A percentile compares a stretch with the other conserved stretches of the same genome.
These are phyloP conservation scores for Phlogophora meticulosa DNA, from an alignment of 2,888 invertebrate species.

Conservation along the genomic window DNA sequence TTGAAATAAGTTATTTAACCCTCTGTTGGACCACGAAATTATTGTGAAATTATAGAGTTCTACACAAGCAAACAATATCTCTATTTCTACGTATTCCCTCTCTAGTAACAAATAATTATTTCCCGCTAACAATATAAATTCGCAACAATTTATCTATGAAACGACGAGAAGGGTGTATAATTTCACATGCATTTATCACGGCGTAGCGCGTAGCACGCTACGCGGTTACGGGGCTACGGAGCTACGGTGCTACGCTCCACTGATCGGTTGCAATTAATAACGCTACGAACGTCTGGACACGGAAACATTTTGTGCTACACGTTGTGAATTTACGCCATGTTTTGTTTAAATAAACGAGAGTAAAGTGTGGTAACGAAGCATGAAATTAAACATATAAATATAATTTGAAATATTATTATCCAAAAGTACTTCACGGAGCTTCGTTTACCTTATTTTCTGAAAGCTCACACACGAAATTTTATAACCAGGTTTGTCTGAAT, in stretches of 20 bases:
- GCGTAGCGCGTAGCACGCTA: slow-evolving; percentile 50
- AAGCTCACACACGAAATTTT: neutral
- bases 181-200: slow-evolving; percentile 50
- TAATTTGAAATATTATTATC: neutral
- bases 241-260: slow-evolving; percentile 50
- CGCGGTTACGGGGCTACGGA: slow-evolving; percentile 26
- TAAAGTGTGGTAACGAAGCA: slow-evolving; percentile 9
- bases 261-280: slow-evolving; percentile 59
- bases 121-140: neutral
- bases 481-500: too few species aligned
- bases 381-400: neutral
- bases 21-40: neutral
- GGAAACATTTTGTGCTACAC: slow-evolving; percentile 26
- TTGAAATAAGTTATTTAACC: too few species aligned
- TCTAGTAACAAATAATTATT: neutral
- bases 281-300: slow-evolving; percentile 34
- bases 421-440: neutral
- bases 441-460: neutral
- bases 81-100: neutral
- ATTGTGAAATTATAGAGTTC: neutral
- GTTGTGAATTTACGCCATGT: slow-evolving; percentile 22
- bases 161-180: slow-evolving; percentile 27
- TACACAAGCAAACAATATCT: neutral
- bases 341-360: slow-evolving; percentile 23
- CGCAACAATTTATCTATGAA: slow-evolving; percentile 13